phyloP scores from a whole-genome alignment of 1,140 invertebrate genomes.

The Penaeus japonicus region DNA sequence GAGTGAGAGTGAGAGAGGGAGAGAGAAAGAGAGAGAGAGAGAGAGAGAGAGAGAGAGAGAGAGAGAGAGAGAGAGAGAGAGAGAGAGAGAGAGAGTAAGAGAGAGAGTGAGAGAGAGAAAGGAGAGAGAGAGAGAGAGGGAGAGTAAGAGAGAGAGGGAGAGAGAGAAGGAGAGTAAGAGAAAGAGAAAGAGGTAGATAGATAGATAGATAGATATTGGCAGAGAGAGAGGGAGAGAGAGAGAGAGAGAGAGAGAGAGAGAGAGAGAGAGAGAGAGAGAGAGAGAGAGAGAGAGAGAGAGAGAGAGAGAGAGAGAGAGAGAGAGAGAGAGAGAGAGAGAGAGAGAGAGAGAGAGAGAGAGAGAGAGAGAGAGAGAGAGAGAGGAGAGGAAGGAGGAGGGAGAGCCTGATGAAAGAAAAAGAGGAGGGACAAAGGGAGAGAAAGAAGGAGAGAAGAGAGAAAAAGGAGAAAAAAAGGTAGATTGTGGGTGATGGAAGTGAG shows the following conservation, averaged over 20 bases:
- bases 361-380: too few relatives aligned
- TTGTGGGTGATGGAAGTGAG: too few relatives aligned
- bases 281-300: neutral
- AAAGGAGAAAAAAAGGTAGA: too few relatives aligned
- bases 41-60: neutral
- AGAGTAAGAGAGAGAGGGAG: neutral
- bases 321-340: neutral
- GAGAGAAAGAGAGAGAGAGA: neutral
- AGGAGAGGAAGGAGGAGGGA: too few relatives aligned
- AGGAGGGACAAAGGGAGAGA: too few relatives aligned
- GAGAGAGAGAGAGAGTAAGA: neutral
- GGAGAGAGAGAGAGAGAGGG: neutral
- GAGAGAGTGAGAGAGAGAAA: neutral
- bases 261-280: too few relatives aligned
- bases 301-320: neutral
- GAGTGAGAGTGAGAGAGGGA: neutral
- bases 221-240: neutral
- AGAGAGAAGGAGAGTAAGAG: neutral
- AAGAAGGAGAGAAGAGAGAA: too few relatives aligned
- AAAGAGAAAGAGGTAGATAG: neutral
- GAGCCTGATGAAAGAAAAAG: too few relatives aligned
- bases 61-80: neutral
- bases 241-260: neutral
- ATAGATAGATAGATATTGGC: too few relatives aligned
- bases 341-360: too few relatives aligned